Evolutionary conservation across 2,888 invertebrate species (phyloP), one percentile per base, ranked within the genome.

Genomic region (Xestobium rufovillosum): DNA sequence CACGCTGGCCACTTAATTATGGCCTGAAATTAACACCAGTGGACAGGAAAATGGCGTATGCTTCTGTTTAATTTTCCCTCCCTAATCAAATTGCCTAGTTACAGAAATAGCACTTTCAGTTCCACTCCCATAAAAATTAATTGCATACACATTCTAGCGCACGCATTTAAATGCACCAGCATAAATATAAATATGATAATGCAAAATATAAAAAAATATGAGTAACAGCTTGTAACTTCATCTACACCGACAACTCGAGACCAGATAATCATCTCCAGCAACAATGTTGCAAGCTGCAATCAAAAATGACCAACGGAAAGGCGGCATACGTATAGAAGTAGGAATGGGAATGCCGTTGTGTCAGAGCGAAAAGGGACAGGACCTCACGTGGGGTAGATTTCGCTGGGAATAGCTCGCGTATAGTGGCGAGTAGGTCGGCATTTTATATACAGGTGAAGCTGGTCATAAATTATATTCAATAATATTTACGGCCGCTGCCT

Each of bases 391-490:
- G 23, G 23, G 23, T 19, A 19, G 23, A 13, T 38, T 33, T 11
- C 14, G 11, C 12, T 31, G 15, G 17, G 28, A 34, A 38, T 16
- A 28, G 23, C 23, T 15, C 28, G n/a, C 12, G 4, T 11, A 37
- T 41, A 46, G 46, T 45, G 42, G 37, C 49, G 53, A 54, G 48
- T 49, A 50, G 47, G 51, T 47, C 52, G 54, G 48, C 47, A 47
- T 53, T 55, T 51, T 55, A 50, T 55, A 53, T 38, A 40, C 16
- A 2, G 32, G 19, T 32, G 14, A 16, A 17, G 14, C 16, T 12
- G 49, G 51, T 51, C 59, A 56, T 65, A 65, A 65, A 65, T 63
- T 63, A 60, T 63, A 61, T 57, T 56, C 58, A 59, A 58, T 55
- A 57, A 63, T 63, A 65, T 65, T 65, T 65, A 65, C 56, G 52